A percentile compares a stretch with the other conserved stretches of the same genome.
Conservation (phyloP, 1,140 invertebrate genomes). For the Orussus abietinus region DNA sequence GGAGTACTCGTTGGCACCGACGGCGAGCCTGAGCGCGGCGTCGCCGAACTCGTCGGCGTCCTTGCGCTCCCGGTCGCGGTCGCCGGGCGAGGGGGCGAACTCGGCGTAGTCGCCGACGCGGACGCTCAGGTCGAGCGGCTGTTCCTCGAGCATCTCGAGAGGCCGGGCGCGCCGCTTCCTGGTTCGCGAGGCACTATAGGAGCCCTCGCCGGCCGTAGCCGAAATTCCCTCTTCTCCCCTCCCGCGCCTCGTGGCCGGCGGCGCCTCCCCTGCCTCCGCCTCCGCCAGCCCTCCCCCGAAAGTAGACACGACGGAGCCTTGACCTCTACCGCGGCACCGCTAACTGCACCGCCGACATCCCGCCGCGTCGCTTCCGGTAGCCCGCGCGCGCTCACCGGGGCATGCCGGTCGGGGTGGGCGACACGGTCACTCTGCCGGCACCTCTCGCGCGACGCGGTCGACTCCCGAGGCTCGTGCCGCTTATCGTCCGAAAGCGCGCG, state of each 20-base stretch:
- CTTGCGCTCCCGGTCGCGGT: slow-evolving; percentile 24
- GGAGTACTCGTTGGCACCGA: slow-evolving; percentile 24
- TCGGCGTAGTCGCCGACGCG: slow-evolving; percentile 45
- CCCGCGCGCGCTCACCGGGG: too few relatives aligned
- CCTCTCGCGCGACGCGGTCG: too few relatives aligned
- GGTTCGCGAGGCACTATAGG: not conserved
- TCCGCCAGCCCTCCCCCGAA: slow-evolving; percentile 4
- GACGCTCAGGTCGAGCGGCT: slow-evolving; percentile 48
- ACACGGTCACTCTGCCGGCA: too few relatives aligned
- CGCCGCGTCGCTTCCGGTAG: too few relatives aligned
- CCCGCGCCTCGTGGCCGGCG: not conserved
- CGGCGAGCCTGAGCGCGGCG: slow-evolving; percentile 27
- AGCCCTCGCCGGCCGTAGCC: slow-evolving; percentile 6
- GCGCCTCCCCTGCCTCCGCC: slow-evolving; percentile 1
- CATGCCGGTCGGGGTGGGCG: too few relatives aligned
- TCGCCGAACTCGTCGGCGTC: slow-evolving; percentile 23
- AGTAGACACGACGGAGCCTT: too few relatives aligned
- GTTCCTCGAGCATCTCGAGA: slow-evolving; percentile 46
- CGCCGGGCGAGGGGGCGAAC: too few relatives aligned
- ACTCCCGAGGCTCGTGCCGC: too few relatives aligned
- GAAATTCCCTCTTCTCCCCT: slow-evolving; percentile 6
- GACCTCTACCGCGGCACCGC: too few relatives aligned
- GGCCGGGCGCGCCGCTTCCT: slow-evolving; percentile 2
- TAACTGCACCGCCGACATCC: too few relatives aligned
- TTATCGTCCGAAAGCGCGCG: too few relatives aligned